phyloP scores from a whole-genome alignment of 2,888 invertebrate genomes.

The Diplolepis rosae region DNA sequence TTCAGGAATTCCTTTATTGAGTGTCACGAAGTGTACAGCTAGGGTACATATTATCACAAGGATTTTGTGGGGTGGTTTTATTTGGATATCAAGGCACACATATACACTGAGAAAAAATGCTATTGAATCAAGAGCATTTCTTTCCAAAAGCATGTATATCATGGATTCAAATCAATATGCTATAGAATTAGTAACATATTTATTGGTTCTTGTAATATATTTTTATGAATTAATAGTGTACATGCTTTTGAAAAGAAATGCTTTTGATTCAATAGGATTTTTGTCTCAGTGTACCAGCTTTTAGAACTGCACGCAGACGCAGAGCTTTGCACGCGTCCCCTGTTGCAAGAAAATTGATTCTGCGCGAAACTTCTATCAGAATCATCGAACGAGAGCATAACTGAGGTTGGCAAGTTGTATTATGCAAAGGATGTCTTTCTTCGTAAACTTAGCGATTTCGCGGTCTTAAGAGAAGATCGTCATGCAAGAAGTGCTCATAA shows the following conservation, averaged over 20 bases:
- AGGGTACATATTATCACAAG: neutral
- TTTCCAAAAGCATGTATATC: too few relatives aligned
- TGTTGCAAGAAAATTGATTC: conserved; percentile 49
- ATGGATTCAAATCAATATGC: too few relatives aligned
- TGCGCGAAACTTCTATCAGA: conserved; percentile 43
- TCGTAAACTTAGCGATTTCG: conserved; percentile 17
- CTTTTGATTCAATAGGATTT: too few relatives aligned
- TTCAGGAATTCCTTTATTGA: too few relatives aligned
- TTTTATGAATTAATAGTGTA: too few relatives aligned
- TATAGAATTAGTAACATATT: too few relatives aligned
- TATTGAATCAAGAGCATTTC: too few relatives aligned
- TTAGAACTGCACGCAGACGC: conserved; percentile 35
- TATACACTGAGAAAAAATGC: too few relatives aligned
- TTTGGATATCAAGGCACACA: neutral
- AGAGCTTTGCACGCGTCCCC: conserved; percentile 38
- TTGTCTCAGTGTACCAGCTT: neutral
- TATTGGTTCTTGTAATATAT: too few relatives aligned
- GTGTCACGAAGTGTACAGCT: neutral
- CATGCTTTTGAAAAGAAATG: too few relatives aligned
- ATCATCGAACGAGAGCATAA: conserved; percentile 46
- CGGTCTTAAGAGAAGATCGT: conserved; percentile 24
- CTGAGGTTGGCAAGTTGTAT: conserved; percentile 42
- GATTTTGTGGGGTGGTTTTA: neutral
- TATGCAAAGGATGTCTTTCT: conserved; percentile 46
- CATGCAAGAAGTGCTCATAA: conserved; percentile 39